phyloP scores from a whole-genome alignment of 1,140 invertebrate genomes.

The Microplitis demolitor region DNA sequence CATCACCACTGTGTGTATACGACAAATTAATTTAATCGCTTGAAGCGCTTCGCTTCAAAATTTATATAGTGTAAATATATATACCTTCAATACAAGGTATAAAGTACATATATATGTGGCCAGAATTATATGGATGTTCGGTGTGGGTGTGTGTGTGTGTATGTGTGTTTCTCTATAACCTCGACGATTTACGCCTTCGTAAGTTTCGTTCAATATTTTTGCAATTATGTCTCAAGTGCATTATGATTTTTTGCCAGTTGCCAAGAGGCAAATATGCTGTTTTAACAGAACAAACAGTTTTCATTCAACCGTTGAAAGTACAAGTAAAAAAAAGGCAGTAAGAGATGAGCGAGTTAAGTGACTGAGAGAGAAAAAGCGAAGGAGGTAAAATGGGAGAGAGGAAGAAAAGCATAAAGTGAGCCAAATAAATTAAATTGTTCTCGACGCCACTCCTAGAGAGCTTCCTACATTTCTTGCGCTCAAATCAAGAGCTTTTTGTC shows the following conservation, averaged over 20 bases:
- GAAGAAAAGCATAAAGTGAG: not conserved
- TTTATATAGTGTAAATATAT: not conserved
- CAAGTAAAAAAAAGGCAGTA: not conserved
- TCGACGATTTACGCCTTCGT: not conserved
- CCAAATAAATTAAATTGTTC: constrained; percentile 13
- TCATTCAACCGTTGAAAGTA: not conserved
- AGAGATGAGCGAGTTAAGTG: too few species aligned
- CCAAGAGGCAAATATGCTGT: constrained; percentile 10
- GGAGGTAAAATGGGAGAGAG: not conserved
- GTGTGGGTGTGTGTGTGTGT: too few species aligned
- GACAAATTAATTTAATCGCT: constrained; percentile 13
- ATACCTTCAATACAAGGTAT: too few species aligned
- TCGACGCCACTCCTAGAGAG: not conserved
- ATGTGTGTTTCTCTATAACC: too few species aligned
- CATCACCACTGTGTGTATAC: not conserved
- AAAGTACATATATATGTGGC: too few species aligned
- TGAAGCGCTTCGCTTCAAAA: not conserved
- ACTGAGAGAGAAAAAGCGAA: not conserved
- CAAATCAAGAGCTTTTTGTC: constrained; percentile 1
- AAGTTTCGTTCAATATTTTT: constrained; percentile 2
- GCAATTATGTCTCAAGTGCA: constrained; percentile 4
- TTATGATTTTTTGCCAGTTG: constrained; percentile 3
- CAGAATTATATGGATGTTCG: too few species aligned
- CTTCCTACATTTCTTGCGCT: not conserved
- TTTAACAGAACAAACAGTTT: constrained; percentile 10